phyloP scores from a whole-genome alignment of 1,140 invertebrate genomes.

The Drosophila sturtevanti region DNA sequence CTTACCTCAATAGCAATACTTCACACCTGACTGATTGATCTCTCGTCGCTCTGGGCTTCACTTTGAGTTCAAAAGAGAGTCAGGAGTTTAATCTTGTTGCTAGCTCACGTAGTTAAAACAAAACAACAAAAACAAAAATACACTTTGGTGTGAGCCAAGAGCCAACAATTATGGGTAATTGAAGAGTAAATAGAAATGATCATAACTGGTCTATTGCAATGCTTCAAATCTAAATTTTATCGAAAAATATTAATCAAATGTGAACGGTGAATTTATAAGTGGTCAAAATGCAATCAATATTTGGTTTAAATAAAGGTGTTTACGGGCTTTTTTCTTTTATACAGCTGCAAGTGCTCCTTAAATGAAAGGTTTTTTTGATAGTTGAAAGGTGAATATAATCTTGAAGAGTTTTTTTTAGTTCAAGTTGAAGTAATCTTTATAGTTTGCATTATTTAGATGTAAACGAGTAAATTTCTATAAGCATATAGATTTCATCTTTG shows the following conservation, averaged over 20 bases:
- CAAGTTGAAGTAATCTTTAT: no score
- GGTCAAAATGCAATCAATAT: not conserved
- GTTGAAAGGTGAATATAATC: no score
- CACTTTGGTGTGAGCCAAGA: slow-evolving; percentile 33
- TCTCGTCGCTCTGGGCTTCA: slow-evolving; percentile 23
- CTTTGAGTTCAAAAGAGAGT: slow-evolving; percentile 19
- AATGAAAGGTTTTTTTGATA: no score
- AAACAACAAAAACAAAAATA: no score
- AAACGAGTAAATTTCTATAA: no score
- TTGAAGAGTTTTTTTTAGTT: no score
- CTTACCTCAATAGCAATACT: slow-evolving; percentile 48
- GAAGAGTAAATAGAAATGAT: slow-evolving; percentile 57
- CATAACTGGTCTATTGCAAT: slow-evolving; percentile 16
- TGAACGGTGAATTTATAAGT: not conserved
- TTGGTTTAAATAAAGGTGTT: not conserved
- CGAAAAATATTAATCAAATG: slow-evolving; percentile 2
- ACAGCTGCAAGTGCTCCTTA: no score
- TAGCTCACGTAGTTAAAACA: slow-evolving; percentile 56
- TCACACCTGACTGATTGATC: slow-evolving; percentile 79
- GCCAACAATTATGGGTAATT: slow-evolving; percentile 42
- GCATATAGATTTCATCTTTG: no score
- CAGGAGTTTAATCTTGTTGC: slow-evolving; percentile 41
- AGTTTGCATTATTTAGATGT: no score
- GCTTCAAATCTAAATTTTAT: not conserved
- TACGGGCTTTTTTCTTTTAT: not conserved